phyloP scores from a whole-genome alignment of 2,888 invertebrate species.

The Xanthorhoe designata region DNA sequence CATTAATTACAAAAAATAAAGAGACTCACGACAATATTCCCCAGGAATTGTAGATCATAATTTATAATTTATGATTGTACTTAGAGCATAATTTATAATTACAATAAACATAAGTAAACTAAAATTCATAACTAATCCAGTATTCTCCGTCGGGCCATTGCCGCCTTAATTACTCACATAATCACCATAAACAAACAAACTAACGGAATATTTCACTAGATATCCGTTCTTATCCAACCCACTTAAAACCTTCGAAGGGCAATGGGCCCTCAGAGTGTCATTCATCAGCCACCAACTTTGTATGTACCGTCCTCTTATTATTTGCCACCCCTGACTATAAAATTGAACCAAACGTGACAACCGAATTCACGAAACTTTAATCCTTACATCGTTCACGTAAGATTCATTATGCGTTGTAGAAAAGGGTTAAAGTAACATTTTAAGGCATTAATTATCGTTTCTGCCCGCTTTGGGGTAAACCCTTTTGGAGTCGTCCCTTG shows the following conservation, averaged over 20 bases:
- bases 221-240: constrained; percentile 84
- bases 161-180: constrained; percentile 66
- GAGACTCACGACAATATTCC: not conserved
- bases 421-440: constrained; percentile 67
- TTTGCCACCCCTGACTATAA: constrained; percentile 81
- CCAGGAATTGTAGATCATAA: not conserved
- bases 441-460: constrained; percentile 80
- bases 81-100: not conserved
- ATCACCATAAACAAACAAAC: constrained; percentile 57
- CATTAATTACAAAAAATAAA: no score
- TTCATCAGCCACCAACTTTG: constrained; percentile 83
- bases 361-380: constrained; percentile 40
- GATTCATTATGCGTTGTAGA: constrained; percentile 46
- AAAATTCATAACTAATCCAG: constrained; percentile 39
- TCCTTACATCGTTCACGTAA: constrained; percentile 46
- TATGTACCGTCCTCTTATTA: constrained; percentile 82
- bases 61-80: no score
- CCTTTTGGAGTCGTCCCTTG: constrained; percentile 81
- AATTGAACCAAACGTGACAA: constrained; percentile 76
- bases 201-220: constrained; percentile 77
- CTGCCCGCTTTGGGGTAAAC: constrained; percentile 80
- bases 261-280: constrained; percentile 85
- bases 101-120: not conserved
- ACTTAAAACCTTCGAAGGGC: constrained; percentile 84
- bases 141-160: constrained; percentile 55